Evolutionary conservation across 2,888 invertebrate species (phyloP).

Genomic region (Lampropteryx suffumata): DNA sequence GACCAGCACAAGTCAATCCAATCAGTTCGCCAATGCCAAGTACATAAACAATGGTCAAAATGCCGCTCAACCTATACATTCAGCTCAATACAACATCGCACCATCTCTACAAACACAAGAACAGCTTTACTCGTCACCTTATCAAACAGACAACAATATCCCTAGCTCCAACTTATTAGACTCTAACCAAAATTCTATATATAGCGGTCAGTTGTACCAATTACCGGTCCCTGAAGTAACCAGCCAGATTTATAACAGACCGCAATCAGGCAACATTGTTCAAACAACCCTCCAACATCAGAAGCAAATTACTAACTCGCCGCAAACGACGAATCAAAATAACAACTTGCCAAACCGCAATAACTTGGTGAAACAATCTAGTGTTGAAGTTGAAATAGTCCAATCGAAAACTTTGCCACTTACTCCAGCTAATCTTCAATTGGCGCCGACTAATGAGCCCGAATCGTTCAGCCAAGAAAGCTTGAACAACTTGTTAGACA

Average conservation of each 20-base stretch:
- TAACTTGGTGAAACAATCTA: slow-evolving; percentile 41
- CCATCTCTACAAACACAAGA: slow-evolving; percentile 42
- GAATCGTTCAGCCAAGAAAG: slow-evolving; percentile 52
- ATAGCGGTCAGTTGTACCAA: slow-evolving; percentile 74
- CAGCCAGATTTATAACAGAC: slow-evolving; percentile 61
- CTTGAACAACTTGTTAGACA: slow-evolving; percentile 51
- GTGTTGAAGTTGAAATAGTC: slow-evolving; percentile 57
- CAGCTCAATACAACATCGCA: slow-evolving; percentile 40
- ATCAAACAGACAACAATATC: slow-evolving; percentile 39
- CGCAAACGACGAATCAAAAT: slow-evolving; percentile 34
- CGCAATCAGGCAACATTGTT: slow-evolving; percentile 44
- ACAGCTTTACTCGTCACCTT: slow-evolving; percentile 43
- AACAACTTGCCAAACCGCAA: slow-evolving; percentile 33
- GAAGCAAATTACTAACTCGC: slow-evolving; percentile 23
- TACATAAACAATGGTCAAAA: slow-evolving; percentile 38
- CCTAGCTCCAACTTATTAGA: slow-evolving; percentile 36
- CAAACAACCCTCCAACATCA: slow-evolving; percentile 31
- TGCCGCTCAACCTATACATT: slow-evolving; percentile 38
- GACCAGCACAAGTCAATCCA: slow-evolving; percentile 32
- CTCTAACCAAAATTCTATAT: slow-evolving; percentile 53
- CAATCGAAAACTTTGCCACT: slow-evolving; percentile 53
- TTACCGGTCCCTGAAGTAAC: slow-evolving; percentile 72
- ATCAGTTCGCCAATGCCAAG: slow-evolving; percentile 41
- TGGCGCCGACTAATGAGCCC: slow-evolving; percentile 44
- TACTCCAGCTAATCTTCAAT: slow-evolving; percentile 52